Evolutionary conservation across 92 coral and sea anemone species (phyloP).

Genomic region (Paragorgia papillata): DNA sequence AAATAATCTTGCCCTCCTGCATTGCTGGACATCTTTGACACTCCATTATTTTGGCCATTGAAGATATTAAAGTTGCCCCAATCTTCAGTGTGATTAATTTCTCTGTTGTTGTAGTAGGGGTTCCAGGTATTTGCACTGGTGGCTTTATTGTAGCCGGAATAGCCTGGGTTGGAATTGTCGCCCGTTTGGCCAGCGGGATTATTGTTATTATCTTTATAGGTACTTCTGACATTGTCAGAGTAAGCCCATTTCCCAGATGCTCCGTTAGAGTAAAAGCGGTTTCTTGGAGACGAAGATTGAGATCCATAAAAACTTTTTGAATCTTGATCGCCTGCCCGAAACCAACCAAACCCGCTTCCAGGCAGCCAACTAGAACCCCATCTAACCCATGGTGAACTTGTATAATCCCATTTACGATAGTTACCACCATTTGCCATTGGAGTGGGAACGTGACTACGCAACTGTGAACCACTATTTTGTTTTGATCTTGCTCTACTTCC

Average conservation of each 20-base stretch:
- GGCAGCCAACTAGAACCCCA: not conserved
- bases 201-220: not conserved
- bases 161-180: not conserved
- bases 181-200: not conserved
- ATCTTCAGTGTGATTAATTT: not conserved
- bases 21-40: not conserved
- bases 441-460: not conserved
- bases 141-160: not conserved
- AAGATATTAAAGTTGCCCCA: not conserved
- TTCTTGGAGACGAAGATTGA: not conserved
- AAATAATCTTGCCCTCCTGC: not conserved
- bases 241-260: slow-evolving; percentile 21
- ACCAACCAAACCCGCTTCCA: slow-evolving; percentile 35
- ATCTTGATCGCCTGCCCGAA: not conserved
- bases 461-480: not conserved
- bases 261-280: slow-evolving; percentile 1
- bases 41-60: not conserved
- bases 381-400: slow-evolving; percentile 1
- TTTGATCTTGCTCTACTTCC: not conserved
- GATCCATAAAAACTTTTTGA: not conserved
- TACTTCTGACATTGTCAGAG: not conserved
- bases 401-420: not conserved
- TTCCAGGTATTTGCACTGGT: not conserved
- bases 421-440: not conserved
- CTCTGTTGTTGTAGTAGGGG: not conserved